A percentile compares a stretch with the other conserved stretches of the same genome.
Conservation (phyloP, 2,888 invertebrate genomes). For the Apotomis capreana region DNA sequence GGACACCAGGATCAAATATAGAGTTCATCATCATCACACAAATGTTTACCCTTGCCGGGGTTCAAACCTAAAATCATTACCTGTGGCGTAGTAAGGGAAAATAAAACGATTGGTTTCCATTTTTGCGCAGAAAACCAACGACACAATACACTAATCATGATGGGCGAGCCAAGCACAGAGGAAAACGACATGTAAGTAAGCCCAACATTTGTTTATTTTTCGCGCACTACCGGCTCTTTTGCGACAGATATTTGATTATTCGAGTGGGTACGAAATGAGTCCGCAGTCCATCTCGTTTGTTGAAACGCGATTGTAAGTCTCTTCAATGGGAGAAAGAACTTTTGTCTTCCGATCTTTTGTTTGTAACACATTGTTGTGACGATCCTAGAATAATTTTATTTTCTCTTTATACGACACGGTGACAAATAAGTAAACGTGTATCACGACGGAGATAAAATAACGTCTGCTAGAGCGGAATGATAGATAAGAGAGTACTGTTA, state of each 20-base stretch:
- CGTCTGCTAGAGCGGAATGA: background rate
- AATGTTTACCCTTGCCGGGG: too few species aligned
- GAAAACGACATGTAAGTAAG: background rate
- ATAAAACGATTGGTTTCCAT: background rate
- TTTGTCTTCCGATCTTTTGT: slow-evolving; percentile 39
- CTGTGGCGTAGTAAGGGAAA: background rate
- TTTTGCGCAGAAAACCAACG: background rate
- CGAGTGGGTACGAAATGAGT: slow-evolving; percentile 12
- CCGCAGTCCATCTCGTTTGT: slow-evolving; percentile 20
- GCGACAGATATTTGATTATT: slow-evolving; percentile 16
- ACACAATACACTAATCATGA: background rate
- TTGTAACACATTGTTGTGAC: slow-evolving; percentile 31
- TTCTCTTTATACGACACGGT: background rate
- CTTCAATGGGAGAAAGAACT: slow-evolving; percentile 34
- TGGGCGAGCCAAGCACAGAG: background rate
- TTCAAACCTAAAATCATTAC: too few species aligned
- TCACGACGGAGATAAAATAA: background rate
- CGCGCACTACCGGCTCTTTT: background rate
- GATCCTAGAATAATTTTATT: slow-evolving; percentile 25
- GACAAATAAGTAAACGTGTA: slow-evolving; percentile 6
- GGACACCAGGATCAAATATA: too few species aligned
- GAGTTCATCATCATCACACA: too few species aligned
- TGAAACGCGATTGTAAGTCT: slow-evolving; percentile 29
- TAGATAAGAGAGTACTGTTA: background rate
- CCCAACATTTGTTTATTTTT: slow-evolving; percentile 12